Conservation (phyloP, 1,140 invertebrate genomes). For the Conus betulinus region DNA sequence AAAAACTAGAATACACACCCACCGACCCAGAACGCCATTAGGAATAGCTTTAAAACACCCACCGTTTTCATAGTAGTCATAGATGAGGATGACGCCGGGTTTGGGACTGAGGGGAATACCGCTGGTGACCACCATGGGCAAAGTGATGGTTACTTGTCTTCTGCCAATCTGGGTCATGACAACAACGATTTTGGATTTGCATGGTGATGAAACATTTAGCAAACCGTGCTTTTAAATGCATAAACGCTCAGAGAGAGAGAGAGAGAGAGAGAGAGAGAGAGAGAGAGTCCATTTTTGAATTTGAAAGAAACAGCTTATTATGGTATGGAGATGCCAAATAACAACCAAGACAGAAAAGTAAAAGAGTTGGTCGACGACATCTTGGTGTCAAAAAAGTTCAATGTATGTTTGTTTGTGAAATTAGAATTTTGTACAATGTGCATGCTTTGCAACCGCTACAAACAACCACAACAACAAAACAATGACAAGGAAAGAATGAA, state of each 20-base stretch:
- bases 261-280: background rate
- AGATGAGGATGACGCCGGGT: background rate
- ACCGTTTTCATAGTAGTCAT: constrained; percentile 16
- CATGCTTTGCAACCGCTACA: too few relatives aligned
- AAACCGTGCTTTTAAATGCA: background rate
- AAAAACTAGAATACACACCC: too few relatives aligned
- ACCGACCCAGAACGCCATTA: too few relatives aligned
- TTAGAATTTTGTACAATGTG: too few relatives aligned
- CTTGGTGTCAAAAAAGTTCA: too few relatives aligned
- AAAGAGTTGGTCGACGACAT: too few relatives aligned
- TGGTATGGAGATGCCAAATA: background rate
- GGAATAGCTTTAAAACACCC: background rate
- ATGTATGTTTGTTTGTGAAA: too few relatives aligned
- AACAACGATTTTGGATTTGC: background rate
- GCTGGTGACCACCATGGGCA: constrained; percentile 5
- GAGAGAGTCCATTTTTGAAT: background rate
- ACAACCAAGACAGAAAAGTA: too few relatives aligned
- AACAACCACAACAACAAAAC: too few relatives aligned
- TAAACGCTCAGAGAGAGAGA: background rate
- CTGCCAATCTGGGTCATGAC: background rate
- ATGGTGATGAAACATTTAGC: background rate
- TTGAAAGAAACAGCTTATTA: background rate
- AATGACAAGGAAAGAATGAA: too few relatives aligned
- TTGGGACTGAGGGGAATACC: background rate
- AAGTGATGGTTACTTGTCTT: background rate